Conservation (phyloP, 2,113 vertebrate genomes). For the Sylvilagus bachmani region DNA sequence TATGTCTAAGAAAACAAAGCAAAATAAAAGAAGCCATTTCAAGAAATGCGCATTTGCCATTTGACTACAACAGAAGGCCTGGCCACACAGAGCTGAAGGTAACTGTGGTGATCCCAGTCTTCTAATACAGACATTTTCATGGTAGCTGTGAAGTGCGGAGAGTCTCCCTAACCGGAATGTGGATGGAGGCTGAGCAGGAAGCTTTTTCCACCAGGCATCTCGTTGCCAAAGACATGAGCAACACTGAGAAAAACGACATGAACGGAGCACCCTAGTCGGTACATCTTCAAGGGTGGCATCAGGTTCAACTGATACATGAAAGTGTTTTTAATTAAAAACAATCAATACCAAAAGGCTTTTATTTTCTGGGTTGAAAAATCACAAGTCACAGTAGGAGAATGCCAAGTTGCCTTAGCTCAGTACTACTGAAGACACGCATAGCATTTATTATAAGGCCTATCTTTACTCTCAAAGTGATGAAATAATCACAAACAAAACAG, state of each 20-base stretch:
- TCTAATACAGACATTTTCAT: constrained; percentile 79
- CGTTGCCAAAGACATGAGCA: constrained; percentile 1
- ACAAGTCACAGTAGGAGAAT: constrained; percentile 85
- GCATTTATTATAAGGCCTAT: constrained; percentile 87
- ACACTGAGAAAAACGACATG: neutral
- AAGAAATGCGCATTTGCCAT: constrained; percentile 79
- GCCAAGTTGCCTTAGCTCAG: constrained; percentile 83
- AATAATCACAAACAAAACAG: constrained; percentile 81
- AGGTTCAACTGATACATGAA: constrained; percentile 84
- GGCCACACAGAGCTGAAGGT: constrained; percentile 84
- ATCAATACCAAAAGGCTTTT: constrained; percentile 86
- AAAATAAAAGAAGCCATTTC: constrained; percentile 85
- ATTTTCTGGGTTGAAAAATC: constrained; percentile 85
- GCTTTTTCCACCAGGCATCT: constrained; percentile 34
- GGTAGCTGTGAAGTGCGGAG: constrained; percentile 56
- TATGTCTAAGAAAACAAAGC: constrained; percentile 86
- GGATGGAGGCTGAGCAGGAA: constrained; percentile 48
- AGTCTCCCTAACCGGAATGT: constrained; percentile 14
- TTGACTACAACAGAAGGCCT: constrained; percentile 81
- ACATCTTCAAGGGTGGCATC: constrained; percentile 80
- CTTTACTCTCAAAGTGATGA: constrained; percentile 84
- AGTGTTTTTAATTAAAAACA: constrained; percentile 88
- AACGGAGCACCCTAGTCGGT: constrained; percentile 66
- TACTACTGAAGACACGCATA: constrained; percentile 79
- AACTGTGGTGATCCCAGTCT: constrained; percentile 73